Base-by-base conservation (phyloP, 2,797 vertebrate species). In the Amblyraja radiata region DNA sequence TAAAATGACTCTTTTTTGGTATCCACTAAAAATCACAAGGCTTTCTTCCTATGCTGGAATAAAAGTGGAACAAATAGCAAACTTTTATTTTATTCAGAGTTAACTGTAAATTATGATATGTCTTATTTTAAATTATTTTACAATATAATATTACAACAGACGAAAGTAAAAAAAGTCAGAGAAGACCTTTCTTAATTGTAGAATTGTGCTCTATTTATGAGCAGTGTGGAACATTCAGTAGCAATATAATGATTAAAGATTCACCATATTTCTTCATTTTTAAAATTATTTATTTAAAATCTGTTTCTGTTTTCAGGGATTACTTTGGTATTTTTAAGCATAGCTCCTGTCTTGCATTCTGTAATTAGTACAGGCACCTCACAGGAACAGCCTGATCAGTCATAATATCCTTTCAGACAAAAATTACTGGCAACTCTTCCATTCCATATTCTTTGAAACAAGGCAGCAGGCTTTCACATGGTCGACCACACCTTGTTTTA, bases 1-100 rank as follows among this genome's bases (percentile, higher is more conserved):
- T 65, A 88, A 88, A 88, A 68, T 36, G 6, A 86, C 58, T 65
- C 14, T 46, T 88, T 88, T 68, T 88, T 8, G 32, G 84, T 23
- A 36, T 36, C 36, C 36, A 68, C 32, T 65, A 61, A 88, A 86
- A 88, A 88, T n/a, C 18, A 8, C 84, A 88, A 73, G 6, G 61
- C 2, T 63, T 13, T 86, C 25, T 36, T 68, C 63, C 14, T 36
- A 16, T 68, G 84, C 7, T 68, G 1, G n/a, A 36, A 65, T 65
- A 65, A 88, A 88, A 88, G 36, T 88, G 68, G n/a, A 68, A 88
- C 84, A 68, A 63, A 88, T 68, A 32, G 21, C 61, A 88, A 88
- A n/a, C 32, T 88, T 88, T 88, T 16, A 36, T 28, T 65, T 65
- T n/a, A 21, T 63, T n/a, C 14, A 65, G 28, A 65, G 16, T 7